phyloP scores from a whole-genome alignment of 1,140 invertebrate species.

The Potamilus streckersoni region DNA sequence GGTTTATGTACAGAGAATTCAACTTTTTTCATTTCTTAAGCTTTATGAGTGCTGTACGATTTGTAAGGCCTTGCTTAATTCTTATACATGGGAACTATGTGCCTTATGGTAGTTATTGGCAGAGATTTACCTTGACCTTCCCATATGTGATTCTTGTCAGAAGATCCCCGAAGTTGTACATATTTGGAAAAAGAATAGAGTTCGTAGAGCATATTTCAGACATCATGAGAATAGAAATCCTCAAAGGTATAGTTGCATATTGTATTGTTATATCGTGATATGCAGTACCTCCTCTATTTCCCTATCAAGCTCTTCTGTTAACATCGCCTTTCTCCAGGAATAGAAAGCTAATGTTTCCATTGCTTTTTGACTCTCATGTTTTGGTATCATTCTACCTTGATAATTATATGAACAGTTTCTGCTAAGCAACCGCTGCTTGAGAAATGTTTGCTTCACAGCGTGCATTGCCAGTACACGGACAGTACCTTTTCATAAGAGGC shows the following conservation, averaged over 20 bases:
- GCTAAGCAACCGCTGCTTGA: no score
- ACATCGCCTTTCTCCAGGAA: no score
- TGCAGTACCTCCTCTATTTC: no score
- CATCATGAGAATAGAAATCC: slow-evolving; percentile 18
- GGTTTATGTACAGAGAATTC: slow-evolving; percentile 2
- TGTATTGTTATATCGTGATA: slow-evolving; percentile 20
- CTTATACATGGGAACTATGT: slow-evolving; percentile 10
- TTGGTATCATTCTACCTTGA: no score
- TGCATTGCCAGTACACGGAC: no score
- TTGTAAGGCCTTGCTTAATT: slow-evolving; percentile 13
- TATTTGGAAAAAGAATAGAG: slow-evolving; percentile 1
- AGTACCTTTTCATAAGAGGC: no score
- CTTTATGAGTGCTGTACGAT: slow-evolving; percentile 15
- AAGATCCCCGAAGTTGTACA: not conserved
- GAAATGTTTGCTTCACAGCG: no score
- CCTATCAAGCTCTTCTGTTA: no score
- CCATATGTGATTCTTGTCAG: slow-evolving; percentile 18
- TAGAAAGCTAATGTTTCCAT: no score
- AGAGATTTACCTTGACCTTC: not conserved
- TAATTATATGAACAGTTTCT: no score
- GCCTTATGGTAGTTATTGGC: slow-evolving; percentile 19
- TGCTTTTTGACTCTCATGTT: no score
- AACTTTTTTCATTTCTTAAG: slow-evolving; percentile 17
- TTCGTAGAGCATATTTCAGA: slow-evolving; percentile 8
- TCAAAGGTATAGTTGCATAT: slow-evolving; percentile 44